These are phyloP conservation scores for Poecile atricapillus DNA, from an alignment of 2,113 vertebrate species.

Conservation along the genomic window DNA sequence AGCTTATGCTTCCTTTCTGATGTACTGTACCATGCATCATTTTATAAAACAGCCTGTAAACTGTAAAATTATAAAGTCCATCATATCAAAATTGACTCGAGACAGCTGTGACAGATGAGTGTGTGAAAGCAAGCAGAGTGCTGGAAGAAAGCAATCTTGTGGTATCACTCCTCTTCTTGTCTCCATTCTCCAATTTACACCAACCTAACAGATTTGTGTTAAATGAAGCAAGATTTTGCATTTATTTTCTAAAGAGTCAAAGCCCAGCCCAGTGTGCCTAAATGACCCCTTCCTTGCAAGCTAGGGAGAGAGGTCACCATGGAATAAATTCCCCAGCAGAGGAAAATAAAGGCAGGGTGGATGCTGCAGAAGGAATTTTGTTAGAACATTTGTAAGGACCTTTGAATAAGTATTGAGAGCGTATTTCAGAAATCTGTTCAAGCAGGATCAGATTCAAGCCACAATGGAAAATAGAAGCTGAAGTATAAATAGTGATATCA, in stretches of 20 bases:
- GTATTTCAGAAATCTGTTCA: conserved; percentile 36
- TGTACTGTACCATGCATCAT: neutral
- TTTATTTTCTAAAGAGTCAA: neutral
- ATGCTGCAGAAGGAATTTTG: conserved; percentile 16
- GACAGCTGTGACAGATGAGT: neutral
- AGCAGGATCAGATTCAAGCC: conserved; percentile 17
- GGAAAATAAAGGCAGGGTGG: conserved; percentile 14
- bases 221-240: conserved; percentile 49
- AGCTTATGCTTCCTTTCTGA: neutral
- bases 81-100: neutral
- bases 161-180: neutral
- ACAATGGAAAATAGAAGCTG: conserved; percentile 1
- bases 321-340: neutral
- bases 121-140: neutral
- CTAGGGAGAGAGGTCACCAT: conserved; percentile 1
- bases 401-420: neutral
- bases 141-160: neutral
- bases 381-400: conserved; percentile 40
- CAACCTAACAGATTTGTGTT: neutral
- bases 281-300: conserved; percentile 15
- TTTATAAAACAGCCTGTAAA: neutral
- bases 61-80: neutral
- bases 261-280: neutral
- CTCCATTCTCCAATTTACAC: neutral
- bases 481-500: conserved; percentile 27